Conservation (phyloP, 2,797 vertebrate genomes). For the Notamacropus eugenii region DNA sequence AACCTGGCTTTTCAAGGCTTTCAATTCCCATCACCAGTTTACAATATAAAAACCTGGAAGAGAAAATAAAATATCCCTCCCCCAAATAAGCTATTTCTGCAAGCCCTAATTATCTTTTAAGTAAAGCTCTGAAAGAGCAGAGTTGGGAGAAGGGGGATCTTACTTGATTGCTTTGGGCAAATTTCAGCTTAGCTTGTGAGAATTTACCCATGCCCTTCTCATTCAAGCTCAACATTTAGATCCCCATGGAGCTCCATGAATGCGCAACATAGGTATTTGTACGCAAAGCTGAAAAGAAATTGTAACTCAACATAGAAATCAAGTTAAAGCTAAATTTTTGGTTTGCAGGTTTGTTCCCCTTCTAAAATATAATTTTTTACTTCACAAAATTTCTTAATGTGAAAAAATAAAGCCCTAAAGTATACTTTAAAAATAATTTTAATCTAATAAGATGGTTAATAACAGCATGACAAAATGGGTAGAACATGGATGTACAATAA, state of each 20-base stretch:
- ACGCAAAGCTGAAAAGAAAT: not conserved
- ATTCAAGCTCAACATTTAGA: not conserved
- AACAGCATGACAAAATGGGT: not conserved
- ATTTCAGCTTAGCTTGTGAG: not conserved
- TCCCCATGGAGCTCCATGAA: not conserved
- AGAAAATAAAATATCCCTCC: slow-evolving; percentile 48
- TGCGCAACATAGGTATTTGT: not conserved
- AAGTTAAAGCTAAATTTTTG: not conserved
- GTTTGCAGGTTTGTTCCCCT: not conserved
- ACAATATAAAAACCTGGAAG: slow-evolving; percentile 6
- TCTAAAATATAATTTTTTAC: not conserved
- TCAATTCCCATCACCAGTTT: slow-evolving; percentile 31
- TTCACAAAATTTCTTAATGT: not conserved
- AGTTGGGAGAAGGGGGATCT: slow-evolving; percentile 27
- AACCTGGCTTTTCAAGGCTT: fast-evolving
- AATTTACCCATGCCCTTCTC: not conserved
- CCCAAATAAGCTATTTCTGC: slow-evolving; percentile 63
- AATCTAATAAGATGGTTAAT: not conserved
- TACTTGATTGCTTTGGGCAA: not conserved
- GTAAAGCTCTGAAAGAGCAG: slow-evolving; percentile 27
- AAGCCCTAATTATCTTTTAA: slow-evolving; percentile 53
- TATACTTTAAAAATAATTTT: not conserved
- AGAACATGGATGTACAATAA: not conserved
- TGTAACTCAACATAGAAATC: not conserved
- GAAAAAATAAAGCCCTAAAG: not conserved